phyloP scores from a whole-genome alignment of 1,140 invertebrate species.

The Odontomachus brunneus region DNA sequence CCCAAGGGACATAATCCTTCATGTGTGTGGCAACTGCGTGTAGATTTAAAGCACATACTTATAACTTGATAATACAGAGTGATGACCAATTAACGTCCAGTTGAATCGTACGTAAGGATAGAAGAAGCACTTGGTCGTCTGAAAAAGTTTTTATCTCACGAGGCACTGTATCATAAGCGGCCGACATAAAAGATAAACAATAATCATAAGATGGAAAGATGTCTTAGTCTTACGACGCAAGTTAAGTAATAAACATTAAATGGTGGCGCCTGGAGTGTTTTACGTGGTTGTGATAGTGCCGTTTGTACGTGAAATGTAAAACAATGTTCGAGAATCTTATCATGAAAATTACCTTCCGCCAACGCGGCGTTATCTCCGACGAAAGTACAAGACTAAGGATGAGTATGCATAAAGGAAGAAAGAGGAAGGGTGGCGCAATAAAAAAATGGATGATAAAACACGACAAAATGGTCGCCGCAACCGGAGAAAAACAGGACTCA shows the following conservation, averaged over 20 bases:
- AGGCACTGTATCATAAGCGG: background rate
- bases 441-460: constrained; percentile 53
- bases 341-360: constrained; percentile 53
- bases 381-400: constrained; percentile 55
- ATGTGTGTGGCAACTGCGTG: constrained; percentile 3
- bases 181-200: background rate
- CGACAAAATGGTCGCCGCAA: constrained; percentile 49
- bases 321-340: constrained; percentile 57
- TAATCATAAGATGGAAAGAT: constrained; percentile 1
- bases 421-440: constrained; percentile 21
- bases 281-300: constrained; percentile 12
- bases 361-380: constrained; percentile 48
- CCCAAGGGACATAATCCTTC: constrained; percentile 36
- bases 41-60: background rate
- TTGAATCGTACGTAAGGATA: background rate
- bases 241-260: constrained; percentile 33
- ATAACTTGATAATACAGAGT: constrained; percentile 40
- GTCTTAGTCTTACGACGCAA: background rate
- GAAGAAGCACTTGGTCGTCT: background rate
- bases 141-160: background rate
- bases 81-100: background rate
- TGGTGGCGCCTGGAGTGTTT: constrained; percentile 7
- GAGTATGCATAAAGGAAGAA: constrained; percentile 41
- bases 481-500: constrained; percentile 44
- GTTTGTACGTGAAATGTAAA: constrained; percentile 43